phyloP scores from a whole-genome alignment of 64 coral and sea anemone genomes.

The Montipora efflorescens region DNA sequence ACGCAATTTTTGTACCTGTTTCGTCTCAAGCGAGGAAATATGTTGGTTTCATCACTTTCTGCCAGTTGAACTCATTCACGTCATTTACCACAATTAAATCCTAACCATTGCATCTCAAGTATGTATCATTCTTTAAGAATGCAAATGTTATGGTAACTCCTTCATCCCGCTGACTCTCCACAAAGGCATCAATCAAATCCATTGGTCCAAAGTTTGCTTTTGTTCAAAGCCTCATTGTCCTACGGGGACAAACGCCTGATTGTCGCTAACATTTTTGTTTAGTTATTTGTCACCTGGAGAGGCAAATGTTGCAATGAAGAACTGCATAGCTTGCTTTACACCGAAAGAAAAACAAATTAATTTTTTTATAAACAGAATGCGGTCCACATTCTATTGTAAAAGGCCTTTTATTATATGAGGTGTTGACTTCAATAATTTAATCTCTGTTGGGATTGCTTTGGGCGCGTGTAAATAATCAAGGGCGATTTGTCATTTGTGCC shows the following conservation, averaged over 20 bases:
- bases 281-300: neutral
- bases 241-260: neutral
- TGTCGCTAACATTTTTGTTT: conserved; percentile 9
- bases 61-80: neutral
- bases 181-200: neutral
- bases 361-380: neutral
- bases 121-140: conserved; percentile 43
- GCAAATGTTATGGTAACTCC: neutral
- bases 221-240: conserved; percentile 19
- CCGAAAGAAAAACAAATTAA: neutral
- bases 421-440: conserved; percentile 6
- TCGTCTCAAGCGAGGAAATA: neutral
- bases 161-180: neutral
- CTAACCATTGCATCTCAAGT: conserved; percentile 2
- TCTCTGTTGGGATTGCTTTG: neutral
- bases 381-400: neutral
- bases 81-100: conserved; percentile 45
- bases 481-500: neutral
- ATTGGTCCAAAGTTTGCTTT: conserved; percentile 23
- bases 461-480: conserved; percentile 1
- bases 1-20: neutral
- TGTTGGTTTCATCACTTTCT: neutral
- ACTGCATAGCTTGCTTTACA: neutral
- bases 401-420: neutral
- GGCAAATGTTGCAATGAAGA: neutral